Conservation (phyloP, 2,888 invertebrate genomes). For the Coelopa pilipes region DNA sequence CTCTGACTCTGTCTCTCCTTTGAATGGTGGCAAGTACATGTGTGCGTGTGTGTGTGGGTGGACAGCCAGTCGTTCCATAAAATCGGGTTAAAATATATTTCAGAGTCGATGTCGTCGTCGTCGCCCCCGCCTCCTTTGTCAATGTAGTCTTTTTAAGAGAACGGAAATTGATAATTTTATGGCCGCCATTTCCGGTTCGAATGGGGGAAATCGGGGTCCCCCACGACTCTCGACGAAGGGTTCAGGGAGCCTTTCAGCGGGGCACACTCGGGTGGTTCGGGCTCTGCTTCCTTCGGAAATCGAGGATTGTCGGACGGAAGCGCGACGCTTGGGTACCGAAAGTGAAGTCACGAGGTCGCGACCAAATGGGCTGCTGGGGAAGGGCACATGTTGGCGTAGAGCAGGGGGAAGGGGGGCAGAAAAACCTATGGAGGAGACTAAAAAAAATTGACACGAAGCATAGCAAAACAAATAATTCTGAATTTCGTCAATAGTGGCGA, state of each 20-base stretch:
- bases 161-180: slow-evolving; percentile 59
- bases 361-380: too few species aligned
- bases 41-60: background rate
- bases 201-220: background rate
- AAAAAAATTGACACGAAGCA: too few species aligned
- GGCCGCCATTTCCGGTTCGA: slow-evolving; percentile 51
- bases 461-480: too few species aligned
- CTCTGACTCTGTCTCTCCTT: background rate
- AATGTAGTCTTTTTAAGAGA: slow-evolving; percentile 47
- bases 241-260: too few species aligned
- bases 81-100: slow-evolving; percentile 38
- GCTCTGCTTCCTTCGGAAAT: background rate
- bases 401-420: too few species aligned
- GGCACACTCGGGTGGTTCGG: background rate
- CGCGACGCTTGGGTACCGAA: too few species aligned
- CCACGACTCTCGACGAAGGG: background rate
- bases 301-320: too few species aligned
- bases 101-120: slow-evolving; percentile 21
- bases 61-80: slow-evolving; percentile 31
- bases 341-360: too few species aligned
- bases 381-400: too few species aligned
- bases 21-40: background rate
- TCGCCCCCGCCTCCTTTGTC: background rate
- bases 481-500: too few species aligned
- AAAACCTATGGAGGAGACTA: too few species aligned